Evolutionary conservation across 1,140 invertebrate genomes (phyloP), one percentile per base, ranked within the genome.

Genomic region (Caenorhabditis briggsae): DNA sequence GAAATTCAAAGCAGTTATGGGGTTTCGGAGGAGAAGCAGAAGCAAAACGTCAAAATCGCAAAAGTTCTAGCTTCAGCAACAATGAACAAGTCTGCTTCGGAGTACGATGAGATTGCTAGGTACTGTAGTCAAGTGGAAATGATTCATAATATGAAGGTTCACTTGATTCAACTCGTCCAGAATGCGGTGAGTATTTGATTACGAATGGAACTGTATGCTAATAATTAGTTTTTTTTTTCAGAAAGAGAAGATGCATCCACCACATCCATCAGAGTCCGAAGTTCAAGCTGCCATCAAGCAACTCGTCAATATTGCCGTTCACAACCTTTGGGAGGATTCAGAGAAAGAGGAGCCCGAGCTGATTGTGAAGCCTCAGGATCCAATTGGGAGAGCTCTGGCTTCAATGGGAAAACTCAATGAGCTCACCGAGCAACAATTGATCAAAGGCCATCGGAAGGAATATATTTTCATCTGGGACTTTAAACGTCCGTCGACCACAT

Each of bases 101-200:
- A 78, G 0, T 78, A 78, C 70, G 50, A 25, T 25, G 46, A 78
- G 0, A 50, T 78, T n/a, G 20, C 46, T 7, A 50, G 50, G 18
- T 78, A 78, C 70, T 78, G 70, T 23, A 78, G 70, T 23, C 70
- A 78, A 23, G 18, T 78, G 7, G 70, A 78, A 16, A 53, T 78
- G 70, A 50, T 78, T 25, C 46, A 78, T n/a, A 78, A 25, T 23
- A 78, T 78, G 70, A 78, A 78, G 14, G 46, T 78, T 7, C 70
- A 78, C 20, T 23, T 78, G 46, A 78, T 78, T 5, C 70, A 50
- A 2, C 70, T 78, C n/a, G 53, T 78, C 46, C 25, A 78, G 11
- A 78, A 78, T 50, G 70, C 70, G 50, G 70, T 78, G 5, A 53
- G 70, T 78, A 2, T 11, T 64, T 33, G 8, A 64, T 18, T 5